A percentile compares a stretch with the other conserved stretches of the same genome.
Conservation (phyloP, 1,140 invertebrate genomes). For the Penaeus chinensis region DNA sequence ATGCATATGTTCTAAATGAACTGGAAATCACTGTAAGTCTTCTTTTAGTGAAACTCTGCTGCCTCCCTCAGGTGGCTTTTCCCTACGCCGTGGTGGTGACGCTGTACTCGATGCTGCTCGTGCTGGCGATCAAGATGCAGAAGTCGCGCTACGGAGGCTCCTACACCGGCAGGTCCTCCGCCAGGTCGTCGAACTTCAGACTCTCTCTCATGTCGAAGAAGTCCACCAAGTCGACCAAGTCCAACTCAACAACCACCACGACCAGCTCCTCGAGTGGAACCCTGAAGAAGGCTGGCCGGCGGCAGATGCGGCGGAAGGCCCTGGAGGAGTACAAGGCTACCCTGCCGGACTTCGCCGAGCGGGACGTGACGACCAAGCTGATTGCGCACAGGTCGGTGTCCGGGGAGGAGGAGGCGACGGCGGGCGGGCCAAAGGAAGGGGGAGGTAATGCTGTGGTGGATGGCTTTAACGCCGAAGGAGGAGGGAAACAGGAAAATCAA, state of each 20-base stretch:
- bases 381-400: background rate
- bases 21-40: background rate
- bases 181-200: constrained; percentile 39
- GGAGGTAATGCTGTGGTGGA: too few species aligned
- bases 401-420: background rate
- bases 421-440: background rate
- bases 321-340: constrained; percentile 30
- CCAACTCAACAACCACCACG: background rate
- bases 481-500: background rate
- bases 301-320: constrained; percentile 28
- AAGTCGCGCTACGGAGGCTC: constrained; percentile 41
- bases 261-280: background rate
- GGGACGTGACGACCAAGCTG: background rate
- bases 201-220: constrained; percentile 48
- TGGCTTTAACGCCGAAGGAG: too few species aligned
- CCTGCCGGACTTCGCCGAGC: background rate
- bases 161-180: background rate
- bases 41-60: background rate
- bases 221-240: constrained; percentile 20
- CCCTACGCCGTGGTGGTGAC: constrained; percentile 40
- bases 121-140: constrained; percentile 54
- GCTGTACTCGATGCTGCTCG: constrained; percentile 42
- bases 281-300: constrained; percentile 5
- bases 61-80: constrained; percentile 40
- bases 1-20: too few species aligned